Base-by-base conservation (phyloP, 2,888 invertebrate genomes). In the Encarsia formosa region DNA sequence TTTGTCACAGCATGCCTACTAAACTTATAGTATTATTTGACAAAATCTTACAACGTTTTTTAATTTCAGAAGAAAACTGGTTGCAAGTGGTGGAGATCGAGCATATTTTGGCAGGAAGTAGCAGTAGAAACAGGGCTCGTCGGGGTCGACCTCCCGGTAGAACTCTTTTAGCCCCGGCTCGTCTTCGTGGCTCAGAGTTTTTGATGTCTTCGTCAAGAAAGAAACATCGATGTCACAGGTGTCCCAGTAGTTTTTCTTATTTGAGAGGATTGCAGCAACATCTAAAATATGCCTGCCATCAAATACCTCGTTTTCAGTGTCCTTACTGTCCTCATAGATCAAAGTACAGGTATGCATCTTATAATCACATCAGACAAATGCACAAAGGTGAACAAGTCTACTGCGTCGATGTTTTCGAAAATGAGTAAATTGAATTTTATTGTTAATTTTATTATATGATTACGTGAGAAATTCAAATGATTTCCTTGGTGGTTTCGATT, bases 241-340 rank as follows among this genome's bases (percentile, higher is more conserved):
- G 69, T 57, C 56, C 46, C 9, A 65, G 61, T 22, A 58, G 46
- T 16, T 70, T 68, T 51, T 60, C 60, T 23, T 63, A 65, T 32
- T 62, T 63, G 39, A 57, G 64, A 6, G 63, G 61, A 26, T 42
- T 66, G 44, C 63, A 60, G n/a, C 59, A 63, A 22, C 74, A 73
- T 53, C 59, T 71, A 50, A 65, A 63, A 51, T 65, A 64, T 44
- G 65, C 66, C 41, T 71, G 70, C 50, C 62, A 65, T n/a, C 61
- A 62, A 48, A 60, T 62, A 16, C 66, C 65, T 1, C 65, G 70
- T 48, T 74, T 71, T 55, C 63, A 66, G 48, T 74, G 72, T 50
- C 63, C 66, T 8, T 69, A 66, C 53, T 72, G 71, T 57, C 54
- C 60, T 42, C 65, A 66, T 38, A 58, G 62, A 2, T 61, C 68